A percentile compares a stretch with the other conserved stretches of the same genome.
Evolutionary conservation across 53 echinoderm and acorn worm species (phyloP).

Genomic region (Astropecten irregularis): DNA sequence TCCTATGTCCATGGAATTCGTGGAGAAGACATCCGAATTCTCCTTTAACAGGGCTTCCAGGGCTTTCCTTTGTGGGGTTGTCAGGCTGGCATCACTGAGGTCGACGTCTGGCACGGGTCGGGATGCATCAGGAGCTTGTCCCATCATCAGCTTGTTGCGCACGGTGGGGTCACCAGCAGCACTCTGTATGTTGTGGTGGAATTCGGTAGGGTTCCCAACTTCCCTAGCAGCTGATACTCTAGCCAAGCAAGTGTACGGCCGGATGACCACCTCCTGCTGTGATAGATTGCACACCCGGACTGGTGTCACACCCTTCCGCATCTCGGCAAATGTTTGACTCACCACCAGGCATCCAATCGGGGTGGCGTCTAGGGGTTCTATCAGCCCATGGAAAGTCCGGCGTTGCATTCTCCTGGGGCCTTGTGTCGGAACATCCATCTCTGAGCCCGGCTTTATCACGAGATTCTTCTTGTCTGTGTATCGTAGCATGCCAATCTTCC

Average conservation of each 20-base stretch:
- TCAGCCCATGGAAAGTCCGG: not conserved
- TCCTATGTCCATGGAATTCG: slow-evolving; percentile 1
- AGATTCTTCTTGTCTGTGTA: not conserved
- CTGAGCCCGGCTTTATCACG: not conserved
- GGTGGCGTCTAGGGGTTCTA: slow-evolving; percentile 4
- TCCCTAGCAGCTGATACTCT: not conserved
- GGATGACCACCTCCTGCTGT: too few relatives aligned
- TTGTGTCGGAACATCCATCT: not conserved
- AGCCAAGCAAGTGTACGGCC: not conserved
- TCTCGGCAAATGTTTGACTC: not conserved
- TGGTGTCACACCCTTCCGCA: not conserved
- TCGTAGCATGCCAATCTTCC: too few relatives aligned
- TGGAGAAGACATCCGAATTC: slow-evolving; percentile 11
- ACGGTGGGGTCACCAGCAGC: too few relatives aligned
- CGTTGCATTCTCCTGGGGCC: not conserved
- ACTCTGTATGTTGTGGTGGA: too few relatives aligned
- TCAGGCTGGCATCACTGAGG: not conserved
- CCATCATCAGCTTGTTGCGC: too few relatives aligned
- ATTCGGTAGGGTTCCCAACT: too few relatives aligned
- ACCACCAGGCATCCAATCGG: not conserved
- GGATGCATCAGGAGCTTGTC: too few relatives aligned
- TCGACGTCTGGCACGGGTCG: not conserved
- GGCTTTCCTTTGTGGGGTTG: not conserved
- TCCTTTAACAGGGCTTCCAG: not conserved
- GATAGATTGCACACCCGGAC: too few relatives aligned